Conservation (phyloP, 2,888 invertebrate genomes). For the Hetaerina titia region DNA sequence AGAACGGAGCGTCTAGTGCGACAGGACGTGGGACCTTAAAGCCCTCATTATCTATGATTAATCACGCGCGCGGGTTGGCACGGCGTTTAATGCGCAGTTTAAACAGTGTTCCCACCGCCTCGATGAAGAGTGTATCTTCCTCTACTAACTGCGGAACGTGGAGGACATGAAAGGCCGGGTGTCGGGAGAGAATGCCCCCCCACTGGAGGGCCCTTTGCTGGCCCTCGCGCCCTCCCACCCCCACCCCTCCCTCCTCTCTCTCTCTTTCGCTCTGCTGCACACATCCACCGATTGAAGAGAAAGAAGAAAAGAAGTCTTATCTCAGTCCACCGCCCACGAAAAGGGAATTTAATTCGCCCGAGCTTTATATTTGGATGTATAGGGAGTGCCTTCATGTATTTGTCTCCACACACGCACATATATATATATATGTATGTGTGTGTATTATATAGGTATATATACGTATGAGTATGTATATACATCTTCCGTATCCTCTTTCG, state of each 20-base stretch:
- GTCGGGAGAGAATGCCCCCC: neutral
- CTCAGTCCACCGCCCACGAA: slow-evolving; percentile 21
- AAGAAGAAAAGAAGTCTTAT: neutral
- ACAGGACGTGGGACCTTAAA: too few species aligned
- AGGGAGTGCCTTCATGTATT: neutral
- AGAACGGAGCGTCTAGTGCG: too few species aligned
- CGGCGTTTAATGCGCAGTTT: neutral
- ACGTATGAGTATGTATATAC: neutral
- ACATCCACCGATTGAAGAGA: neutral
- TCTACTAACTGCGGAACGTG: neutral
- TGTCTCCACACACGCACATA: neutral
- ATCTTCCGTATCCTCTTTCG: neutral
- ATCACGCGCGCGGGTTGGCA: too few species aligned
- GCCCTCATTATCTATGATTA: too few species aligned
- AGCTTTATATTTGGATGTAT: neutral
- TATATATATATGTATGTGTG: neutral
- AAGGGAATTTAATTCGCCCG: slow-evolving; percentile 1
- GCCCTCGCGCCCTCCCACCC: neutral
- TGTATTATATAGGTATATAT: neutral
- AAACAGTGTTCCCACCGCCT: neutral
- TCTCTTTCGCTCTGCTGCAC: neutral
- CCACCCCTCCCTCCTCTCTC: neutral
- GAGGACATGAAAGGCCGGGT: neutral
- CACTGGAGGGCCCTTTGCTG: neutral
- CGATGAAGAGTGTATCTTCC: neutral